Evolutionary conservation across 2,113 vertebrate species (phyloP).

Genomic region (Plecotus auritus): DNA sequence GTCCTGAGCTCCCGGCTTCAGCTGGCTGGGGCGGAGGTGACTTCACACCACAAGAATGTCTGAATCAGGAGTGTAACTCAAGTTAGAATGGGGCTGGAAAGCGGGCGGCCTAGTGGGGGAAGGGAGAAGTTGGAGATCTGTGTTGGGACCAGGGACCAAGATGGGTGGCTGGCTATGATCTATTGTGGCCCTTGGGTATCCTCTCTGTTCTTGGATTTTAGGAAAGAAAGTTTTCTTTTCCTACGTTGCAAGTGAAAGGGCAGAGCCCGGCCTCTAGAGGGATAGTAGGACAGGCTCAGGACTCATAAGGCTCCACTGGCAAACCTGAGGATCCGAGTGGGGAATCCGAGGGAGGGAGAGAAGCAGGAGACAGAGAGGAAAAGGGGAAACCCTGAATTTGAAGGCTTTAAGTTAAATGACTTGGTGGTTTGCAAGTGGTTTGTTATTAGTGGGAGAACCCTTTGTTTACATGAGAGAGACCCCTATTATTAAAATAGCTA

Average conservation of each 20-base stretch:
- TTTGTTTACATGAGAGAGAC: not conserved
- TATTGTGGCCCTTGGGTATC: not conserved
- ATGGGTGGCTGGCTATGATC: not conserved
- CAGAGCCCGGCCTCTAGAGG: not conserved
- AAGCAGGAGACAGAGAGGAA: not conserved
- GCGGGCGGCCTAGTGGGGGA: not conserved
- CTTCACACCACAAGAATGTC: constrained; percentile 73
- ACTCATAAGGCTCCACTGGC: not conserved
- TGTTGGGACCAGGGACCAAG: not conserved
- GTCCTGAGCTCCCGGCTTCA: not conserved
- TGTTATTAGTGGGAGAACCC: not conserved
- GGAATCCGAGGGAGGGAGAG: not conserved
- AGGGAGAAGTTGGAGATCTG: not conserved
- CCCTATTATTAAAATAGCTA: not conserved
- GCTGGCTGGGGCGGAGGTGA: constrained; percentile 62
- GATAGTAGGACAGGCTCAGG: not conserved
- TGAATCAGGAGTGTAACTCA: constrained; percentile 63
- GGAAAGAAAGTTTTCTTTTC: not conserved
- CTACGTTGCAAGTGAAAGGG: not conserved
- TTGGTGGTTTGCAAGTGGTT: not conserved
- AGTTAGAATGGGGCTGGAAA: constrained; percentile 10
- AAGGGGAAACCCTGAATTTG: not conserved
- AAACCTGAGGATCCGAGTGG: not conserved
- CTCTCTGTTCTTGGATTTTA: not conserved
- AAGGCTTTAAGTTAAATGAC: not conserved